Base-by-base conservation (phyloP, 2,888 invertebrate species). In the Noctuana brunneofusca region DNA sequence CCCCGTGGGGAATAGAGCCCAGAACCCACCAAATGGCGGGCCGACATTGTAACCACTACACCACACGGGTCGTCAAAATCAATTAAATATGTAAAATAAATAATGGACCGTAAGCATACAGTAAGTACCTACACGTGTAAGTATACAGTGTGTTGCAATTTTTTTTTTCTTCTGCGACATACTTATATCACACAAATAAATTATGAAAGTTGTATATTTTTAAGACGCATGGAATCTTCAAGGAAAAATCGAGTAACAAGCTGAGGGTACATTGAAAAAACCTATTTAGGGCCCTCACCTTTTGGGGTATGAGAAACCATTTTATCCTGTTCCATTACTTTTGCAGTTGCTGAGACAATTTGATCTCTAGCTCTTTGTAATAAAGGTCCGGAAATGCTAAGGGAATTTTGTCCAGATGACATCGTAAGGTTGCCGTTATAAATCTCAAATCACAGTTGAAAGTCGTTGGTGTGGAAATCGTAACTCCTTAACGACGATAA, bases 401-500 rank as follows among this genome's bases (percentile, higher is more conserved):
- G 16, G 16, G 41, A 6, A 14, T 3, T 35, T 18, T 38, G 18
- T 0, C 2, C 4, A 11, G 30, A n/a, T 14, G n/a, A 32, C 6
- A 30, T 30, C 30, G 35, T 55, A 55, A 49, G 54, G 22, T 62
- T 62, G 62, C 20, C 35, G 62, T 62, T 62, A 55, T 62, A 62
- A 62, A 62, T 62, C 55, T 55, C 49, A 62, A 62, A 62, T 62
- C 55, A 55, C 62, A 62, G 62, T 62, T 62, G 62, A 62, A 62
- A 62, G 41, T 55, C 62, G 62, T 49, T 30, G 55, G 49, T 55
- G 48, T 62, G 55, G 62, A 62, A 62, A 62, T 55, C 55, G 62
- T 62, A 62, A 62, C 62, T 62, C 62, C 62, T 62, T 62, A 62
- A 62, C 62, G 62, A 62, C 55, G 55, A 55, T 62, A 62, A 62